phyloP scores from a whole-genome alignment of 2,797 vertebrate species.

The Pangasius larnaudii region DNA sequence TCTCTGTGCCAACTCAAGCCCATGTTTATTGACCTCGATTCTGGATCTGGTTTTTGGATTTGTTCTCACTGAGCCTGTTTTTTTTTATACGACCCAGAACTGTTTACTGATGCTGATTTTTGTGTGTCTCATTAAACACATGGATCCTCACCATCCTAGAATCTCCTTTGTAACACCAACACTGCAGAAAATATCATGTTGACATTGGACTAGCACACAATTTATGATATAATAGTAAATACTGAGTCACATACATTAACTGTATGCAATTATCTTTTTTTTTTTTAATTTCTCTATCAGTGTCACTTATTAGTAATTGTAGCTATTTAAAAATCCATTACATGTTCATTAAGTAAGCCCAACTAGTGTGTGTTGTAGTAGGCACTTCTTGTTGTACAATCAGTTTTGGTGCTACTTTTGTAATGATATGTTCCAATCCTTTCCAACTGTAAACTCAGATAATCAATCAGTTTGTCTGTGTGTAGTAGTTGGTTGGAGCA shows the following conservation, averaged over 20 bases:
- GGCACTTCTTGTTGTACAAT: background rate
- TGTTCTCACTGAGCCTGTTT: background rate
- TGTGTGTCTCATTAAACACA: background rate
- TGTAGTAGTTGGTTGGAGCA: background rate
- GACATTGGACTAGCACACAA: background rate
- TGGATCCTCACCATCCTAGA: background rate
- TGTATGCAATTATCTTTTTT: background rate
- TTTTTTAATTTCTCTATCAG: background rate
- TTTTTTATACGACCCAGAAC: background rate
- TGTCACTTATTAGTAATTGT: background rate
- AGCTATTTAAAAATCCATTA: background rate
- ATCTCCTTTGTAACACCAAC: no score
- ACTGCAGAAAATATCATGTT: background rate
- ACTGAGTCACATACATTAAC: background rate
- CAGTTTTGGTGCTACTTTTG: background rate
- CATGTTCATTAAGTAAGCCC: background rate
- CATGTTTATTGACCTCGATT: background rate
- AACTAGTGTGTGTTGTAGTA: background rate
- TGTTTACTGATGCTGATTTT: background rate
- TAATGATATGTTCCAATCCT: background rate
- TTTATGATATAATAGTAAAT: background rate
- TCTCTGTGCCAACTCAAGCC: constrained; percentile 1
- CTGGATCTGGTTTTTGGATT: background rate
- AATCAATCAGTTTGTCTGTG: background rate
- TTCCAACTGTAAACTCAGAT: background rate